Percentiles rank a stretch among this genome's conserved stretches.
Evolutionary conservation across 2,113 vertebrate genomes (phyloP).

Genomic region (Haemorhous mexicanus): DNA sequence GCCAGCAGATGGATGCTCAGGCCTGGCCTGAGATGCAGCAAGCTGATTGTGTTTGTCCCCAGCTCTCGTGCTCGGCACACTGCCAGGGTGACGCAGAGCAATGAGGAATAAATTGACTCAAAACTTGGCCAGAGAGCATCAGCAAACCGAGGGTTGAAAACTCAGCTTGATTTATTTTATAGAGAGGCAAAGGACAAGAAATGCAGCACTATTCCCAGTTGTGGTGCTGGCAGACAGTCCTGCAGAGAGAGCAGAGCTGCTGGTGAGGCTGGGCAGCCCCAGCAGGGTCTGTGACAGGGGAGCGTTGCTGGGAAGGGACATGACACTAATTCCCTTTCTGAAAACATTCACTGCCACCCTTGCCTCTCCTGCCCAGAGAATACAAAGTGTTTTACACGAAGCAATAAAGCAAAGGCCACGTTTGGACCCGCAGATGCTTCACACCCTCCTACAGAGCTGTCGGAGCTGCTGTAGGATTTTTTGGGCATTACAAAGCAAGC

Average conservation of each 20-base stretch:
- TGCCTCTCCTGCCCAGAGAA: not conserved
- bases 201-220: not conserved
- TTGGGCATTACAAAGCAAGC: not conserved
- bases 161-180: constrained; percentile 38
- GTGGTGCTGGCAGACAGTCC: not conserved
- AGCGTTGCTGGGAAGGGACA: accelerated
- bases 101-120: constrained; percentile 46
- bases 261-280: not conserved
- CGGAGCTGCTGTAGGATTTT: not conserved
- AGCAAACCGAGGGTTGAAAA: constrained; percentile 28
- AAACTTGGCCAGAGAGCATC: constrained; percentile 15
- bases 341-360: not conserved
- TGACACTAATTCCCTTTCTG: not conserved
- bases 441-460: not conserved
- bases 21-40: not conserved
- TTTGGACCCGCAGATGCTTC: not conserved
- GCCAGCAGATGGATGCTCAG: not conserved
- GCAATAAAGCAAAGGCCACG: not conserved
- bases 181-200: constrained; percentile 20
- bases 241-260: not conserved
- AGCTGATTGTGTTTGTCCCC: not conserved
- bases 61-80: not conserved
- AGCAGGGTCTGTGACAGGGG: not conserved
- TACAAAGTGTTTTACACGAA: not conserved
- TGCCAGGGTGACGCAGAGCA: constrained; percentile 14